Evolutionary conservation across 2,113 vertebrate genomes (phyloP), one percentile per base, ranked within the genome.

Genomic region (Entomyzon cyanotis): DNA sequence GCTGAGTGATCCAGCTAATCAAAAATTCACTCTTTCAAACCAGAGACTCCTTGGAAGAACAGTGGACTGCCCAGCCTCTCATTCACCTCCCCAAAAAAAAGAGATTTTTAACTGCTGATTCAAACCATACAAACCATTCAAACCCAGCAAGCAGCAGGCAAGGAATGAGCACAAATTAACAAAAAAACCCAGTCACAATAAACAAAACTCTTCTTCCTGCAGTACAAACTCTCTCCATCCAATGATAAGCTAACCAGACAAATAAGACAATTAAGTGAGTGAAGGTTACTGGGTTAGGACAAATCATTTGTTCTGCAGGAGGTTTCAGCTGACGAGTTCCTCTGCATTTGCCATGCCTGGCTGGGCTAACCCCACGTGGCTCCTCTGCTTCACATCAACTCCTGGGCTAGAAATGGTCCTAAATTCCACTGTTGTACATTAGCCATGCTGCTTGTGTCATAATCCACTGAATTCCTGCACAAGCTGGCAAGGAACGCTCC

Each of bases 1-100:
- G 65, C 3, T 3, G 33, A 83, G 44, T 0, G 0, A 82, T 37
- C 47, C 16, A 49, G 7, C 13, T 23, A 2, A 64, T 3, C 33
- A 39, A 59, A 82, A 88, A 74, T 3, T 28, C 41, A 44, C 24
- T 19, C 55, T 83, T 52, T 33, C 67, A 67, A 75, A 49, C 15
- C 33, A 68, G 15, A 67, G 33, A 6, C 21, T n/a, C 42, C 55
- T 24, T 70, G 55, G 39, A 30, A 74, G 35, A 4, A 2, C 9
- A 22, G 22, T 1, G 35, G 35, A 19, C 35, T 52, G 69, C 55
- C 44, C 25, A 30, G 41, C 21, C 59, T 90, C 23, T 56, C 46
- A 3, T 5, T 30, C n/a, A 31, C 5, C 1, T 17, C 69, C 75
- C 19, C 8, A 19, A 46, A 46, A 46, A 47, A 22, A 47, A 23